These are phyloP conservation scores for Cygnus olor DNA, from an alignment of 2,797 vertebrate genomes.

Conservation along the genomic window DNA sequence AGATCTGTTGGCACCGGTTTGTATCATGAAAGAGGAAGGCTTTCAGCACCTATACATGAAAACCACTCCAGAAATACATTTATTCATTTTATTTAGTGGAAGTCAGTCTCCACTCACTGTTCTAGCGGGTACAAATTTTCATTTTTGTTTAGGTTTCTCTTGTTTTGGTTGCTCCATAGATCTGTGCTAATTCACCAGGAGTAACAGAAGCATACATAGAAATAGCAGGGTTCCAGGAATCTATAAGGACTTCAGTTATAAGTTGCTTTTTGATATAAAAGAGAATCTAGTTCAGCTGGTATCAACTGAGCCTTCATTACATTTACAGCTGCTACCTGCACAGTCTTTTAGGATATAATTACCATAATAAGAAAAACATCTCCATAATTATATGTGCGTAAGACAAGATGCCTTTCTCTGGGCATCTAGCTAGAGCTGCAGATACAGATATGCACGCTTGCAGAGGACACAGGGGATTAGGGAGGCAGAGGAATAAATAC, in stretches of 20 bases:
- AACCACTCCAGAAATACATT: not conserved
- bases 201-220: not conserved
- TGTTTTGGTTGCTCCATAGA: not conserved
- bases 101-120: not conserved
- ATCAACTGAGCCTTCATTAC: conserved; percentile 1
- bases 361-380: not conserved
- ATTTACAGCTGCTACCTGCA: not conserved
- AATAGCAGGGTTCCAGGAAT: not conserved
- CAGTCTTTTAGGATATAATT: conserved; percentile 1
- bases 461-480: not conserved
- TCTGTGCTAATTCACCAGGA: not conserved
- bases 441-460: not conserved
- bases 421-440: not conserved
- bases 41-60: not conserved
- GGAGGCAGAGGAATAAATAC: not conserved
- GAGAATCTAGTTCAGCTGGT: not conserved
- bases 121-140: not conserved
- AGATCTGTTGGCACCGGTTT: not conserved
- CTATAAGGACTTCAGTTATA: not conserved
- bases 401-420: not conserved
- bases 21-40: not conserved
- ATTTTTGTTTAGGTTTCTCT: not conserved
- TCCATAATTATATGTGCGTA: not conserved
- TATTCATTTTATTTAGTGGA: conserved; percentile 1
- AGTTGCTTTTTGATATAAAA: not conserved